Evolutionary conservation across 2,797 vertebrate species (phyloP).

Genomic region (Tapera naevia): DNA sequence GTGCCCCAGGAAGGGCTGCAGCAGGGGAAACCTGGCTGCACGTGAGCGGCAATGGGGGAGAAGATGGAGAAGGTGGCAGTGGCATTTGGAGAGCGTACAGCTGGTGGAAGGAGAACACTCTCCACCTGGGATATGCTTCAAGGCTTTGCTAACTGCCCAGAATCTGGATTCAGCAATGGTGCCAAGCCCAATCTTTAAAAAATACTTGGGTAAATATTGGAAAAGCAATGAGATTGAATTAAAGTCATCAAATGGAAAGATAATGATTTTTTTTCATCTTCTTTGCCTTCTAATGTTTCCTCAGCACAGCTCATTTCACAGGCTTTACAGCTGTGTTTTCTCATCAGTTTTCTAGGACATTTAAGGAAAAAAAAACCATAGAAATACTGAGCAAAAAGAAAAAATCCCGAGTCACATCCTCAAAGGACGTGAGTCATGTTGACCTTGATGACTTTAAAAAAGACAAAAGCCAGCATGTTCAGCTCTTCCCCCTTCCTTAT

Average conservation of each 20-base stretch:
- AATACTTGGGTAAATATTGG: not conserved
- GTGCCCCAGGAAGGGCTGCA: not conserved
- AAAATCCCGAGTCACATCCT: not conserved
- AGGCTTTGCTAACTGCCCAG: not conserved
- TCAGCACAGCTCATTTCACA: not conserved
- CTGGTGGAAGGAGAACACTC: not conserved
- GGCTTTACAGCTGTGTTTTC: not conserved
- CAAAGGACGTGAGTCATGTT: not conserved
- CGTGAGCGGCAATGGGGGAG: not conserved
- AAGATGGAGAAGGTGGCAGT: fast-evolving
- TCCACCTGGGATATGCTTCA: not conserved
- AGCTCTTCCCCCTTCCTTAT: not conserved
- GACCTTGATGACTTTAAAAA: not conserved
- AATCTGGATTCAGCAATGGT: not conserved
- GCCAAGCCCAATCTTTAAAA: not conserved
- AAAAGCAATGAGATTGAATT: not conserved
- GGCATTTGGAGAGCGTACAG: not conserved
- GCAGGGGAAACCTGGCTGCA: fast-evolving
- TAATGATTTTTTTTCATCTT: not conserved
- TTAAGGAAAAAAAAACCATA: not conserved
- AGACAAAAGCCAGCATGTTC: not conserved
- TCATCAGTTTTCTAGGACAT: not conserved
- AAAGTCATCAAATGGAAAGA: not conserved
- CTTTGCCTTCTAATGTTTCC: not conserved
- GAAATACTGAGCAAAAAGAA: not conserved